These are phyloP conservation scores for Antheraea mylitta DNA, from an alignment of 1,140 invertebrate species.

Conservation along the genomic window DNA sequence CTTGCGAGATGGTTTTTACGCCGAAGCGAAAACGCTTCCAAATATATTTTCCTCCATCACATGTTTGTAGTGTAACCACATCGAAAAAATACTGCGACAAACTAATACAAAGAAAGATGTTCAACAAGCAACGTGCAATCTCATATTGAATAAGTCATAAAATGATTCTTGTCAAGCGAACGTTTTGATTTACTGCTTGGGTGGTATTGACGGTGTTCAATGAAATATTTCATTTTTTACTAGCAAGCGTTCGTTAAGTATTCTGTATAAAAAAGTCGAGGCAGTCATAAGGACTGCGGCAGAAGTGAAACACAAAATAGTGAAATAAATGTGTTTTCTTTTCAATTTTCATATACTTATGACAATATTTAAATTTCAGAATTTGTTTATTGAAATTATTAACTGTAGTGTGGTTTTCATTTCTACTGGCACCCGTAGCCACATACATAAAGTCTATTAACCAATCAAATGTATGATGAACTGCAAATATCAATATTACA, in stretches of 20 bases:
- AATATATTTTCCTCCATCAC: neutral
- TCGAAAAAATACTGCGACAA: neutral
- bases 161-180: constrained; percentile 19
- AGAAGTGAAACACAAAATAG: no score
- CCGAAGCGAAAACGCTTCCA: neutral
- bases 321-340: no score
- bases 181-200: constrained; percentile 20
- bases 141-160: constrained; percentile 25
- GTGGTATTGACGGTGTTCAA: constrained; percentile 16
- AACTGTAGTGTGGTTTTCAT: no score
- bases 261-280: no score
- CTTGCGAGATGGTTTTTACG: neutral
- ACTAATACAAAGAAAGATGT: neutral
- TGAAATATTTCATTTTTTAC: constrained; percentile 10
- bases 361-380: no score
- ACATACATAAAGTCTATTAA: no score
- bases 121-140: constrained; percentile 12
- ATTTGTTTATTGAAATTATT: no score
- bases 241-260: neutral
- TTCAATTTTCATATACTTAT: no score
- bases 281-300: no score
- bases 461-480: no score
- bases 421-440: no score
- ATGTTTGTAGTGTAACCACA: neutral
- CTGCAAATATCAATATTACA: no score